Conservation (phyloP, 2,888 invertebrate genomes). For the Heliconius erato region DNA sequence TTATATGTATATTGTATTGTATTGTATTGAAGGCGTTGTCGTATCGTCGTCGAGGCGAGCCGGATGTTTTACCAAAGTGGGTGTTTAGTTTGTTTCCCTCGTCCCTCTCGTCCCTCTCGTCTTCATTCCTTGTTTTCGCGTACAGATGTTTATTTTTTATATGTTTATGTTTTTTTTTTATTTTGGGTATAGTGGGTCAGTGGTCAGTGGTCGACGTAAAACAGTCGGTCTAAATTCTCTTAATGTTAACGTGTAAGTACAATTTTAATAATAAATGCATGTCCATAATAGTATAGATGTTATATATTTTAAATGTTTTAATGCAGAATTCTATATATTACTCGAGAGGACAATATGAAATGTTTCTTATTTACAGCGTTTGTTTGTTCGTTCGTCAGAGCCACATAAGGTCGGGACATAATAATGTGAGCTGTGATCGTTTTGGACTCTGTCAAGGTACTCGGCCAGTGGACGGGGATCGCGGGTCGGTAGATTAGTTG, state of each 20-base stretch:
- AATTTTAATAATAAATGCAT: slow-evolving; percentile 76
- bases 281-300: slow-evolving; percentile 79
- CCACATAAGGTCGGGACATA: slow-evolving; percentile 49
- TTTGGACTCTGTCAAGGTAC: slow-evolving; percentile 74
- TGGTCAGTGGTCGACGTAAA: slow-evolving; percentile 60
- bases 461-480: slow-evolving; percentile 53
- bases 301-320: slow-evolving; percentile 80
- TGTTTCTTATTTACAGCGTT: slow-evolving; percentile 81
- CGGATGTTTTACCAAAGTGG: slow-evolving; percentile 70
- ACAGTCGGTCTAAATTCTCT: slow-evolving; percentile 78
- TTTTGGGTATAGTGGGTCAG: neutral
- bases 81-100: slow-evolving; percentile 52
- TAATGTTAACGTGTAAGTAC: slow-evolving; percentile 82
- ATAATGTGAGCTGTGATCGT: slow-evolving; percentile 71
- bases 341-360: slow-evolving; percentile 82
- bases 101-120: slow-evolving; percentile 49
- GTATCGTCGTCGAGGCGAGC: slow-evolving; percentile 53
- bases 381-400: slow-evolving; percentile 57
- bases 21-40: slow-evolving; percentile 44
- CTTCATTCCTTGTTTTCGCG: slow-evolving; percentile 78
- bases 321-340: slow-evolving; percentile 82
- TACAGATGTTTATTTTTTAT: slow-evolving; percentile 85
- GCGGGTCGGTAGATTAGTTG: slow-evolving; percentile 64
- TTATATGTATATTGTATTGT: slow-evolving; percentile 23
- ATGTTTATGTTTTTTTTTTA: slow-evolving; percentile 66